Evolutionary conservation across 2,888 invertebrate species (phyloP).

Genomic region (Phragmatobia fuliginosa): DNA sequence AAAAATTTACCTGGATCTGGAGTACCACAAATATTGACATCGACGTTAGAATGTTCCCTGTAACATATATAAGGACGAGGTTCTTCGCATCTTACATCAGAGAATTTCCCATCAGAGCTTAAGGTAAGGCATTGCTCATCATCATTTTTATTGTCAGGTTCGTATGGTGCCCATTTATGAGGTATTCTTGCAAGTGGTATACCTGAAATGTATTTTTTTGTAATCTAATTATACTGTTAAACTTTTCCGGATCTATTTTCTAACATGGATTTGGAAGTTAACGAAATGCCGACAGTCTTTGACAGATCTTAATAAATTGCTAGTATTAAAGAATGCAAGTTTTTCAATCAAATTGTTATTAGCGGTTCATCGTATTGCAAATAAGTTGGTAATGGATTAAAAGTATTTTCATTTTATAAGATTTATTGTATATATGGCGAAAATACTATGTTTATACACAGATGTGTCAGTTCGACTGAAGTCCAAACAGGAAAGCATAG

Average conservation of each 20-base stretch:
- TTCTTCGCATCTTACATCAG: slow-evolving; percentile 15
- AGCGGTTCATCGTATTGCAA: neutral
- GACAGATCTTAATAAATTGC: neutral
- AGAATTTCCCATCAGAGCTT: slow-evolving; percentile 4
- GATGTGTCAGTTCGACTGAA: neutral
- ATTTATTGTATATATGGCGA: neutral
- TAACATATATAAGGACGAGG: slow-evolving; percentile 19
- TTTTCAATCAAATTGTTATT: neutral
- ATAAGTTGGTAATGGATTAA: neutral
- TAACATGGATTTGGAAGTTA: neutral
- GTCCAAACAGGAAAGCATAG: too few species aligned
- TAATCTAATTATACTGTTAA: too few species aligned
- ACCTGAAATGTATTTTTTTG: slow-evolving; percentile 6
- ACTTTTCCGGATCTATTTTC: neutral
- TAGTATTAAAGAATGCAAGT: neutral
- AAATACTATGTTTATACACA: neutral
- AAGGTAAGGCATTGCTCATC: slow-evolving; percentile 13
- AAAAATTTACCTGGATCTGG: slow-evolving; percentile 18
- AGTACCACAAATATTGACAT: slow-evolving; percentile 18
- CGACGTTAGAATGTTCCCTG: slow-evolving; percentile 3
- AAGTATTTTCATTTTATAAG: neutral
- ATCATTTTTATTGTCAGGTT: slow-evolving; percentile 22
- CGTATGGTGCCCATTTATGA: slow-evolving; percentile 10
- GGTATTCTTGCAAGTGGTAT: slow-evolving; percentile 8
- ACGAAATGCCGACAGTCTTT: neutral